phyloP scores from a whole-genome alignment of 2,113 vertebrate genomes.

The Aphelocoma coerulescens region DNA sequence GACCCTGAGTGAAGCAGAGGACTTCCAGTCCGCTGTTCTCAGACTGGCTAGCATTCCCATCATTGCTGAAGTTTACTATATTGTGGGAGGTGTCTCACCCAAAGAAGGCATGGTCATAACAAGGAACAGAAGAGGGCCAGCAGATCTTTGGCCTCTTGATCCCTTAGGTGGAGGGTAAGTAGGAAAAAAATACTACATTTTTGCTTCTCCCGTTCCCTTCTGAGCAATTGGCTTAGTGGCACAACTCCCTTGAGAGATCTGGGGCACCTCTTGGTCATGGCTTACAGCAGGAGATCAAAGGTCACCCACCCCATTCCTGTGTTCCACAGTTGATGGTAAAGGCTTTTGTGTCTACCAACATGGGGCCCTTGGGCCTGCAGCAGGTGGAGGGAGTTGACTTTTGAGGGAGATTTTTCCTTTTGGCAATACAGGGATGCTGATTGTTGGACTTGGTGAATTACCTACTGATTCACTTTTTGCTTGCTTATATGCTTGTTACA shows the following conservation, averaged over 20 bases:
- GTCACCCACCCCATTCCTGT: fast-evolving
- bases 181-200: fast-evolving
- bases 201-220: background rate
- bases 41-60: constrained; percentile 83
- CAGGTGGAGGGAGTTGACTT: background rate
- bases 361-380: background rate
- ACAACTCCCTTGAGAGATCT: background rate
- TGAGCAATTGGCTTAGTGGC: background rate
- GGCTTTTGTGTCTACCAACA: fast-evolving
- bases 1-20: constrained; percentile 73
- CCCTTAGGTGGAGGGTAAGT: constrained; percentile 80
- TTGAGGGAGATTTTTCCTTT: background rate
- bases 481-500: constrained; percentile 7
- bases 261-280: background rate
- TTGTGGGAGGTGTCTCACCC: constrained; percentile 79
- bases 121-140: constrained; percentile 79
- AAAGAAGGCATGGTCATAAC: constrained; percentile 89
- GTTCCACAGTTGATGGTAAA: background rate
- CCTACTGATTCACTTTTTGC: background rate
- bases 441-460: background rate
- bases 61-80: constrained; percentile 90
- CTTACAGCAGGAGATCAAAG: background rate
- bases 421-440: background rate
- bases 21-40: constrained; percentile 82
- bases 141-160: constrained; percentile 90